Conservation (phyloP, 2,113 vertebrate species). For the Aegypius monachus region DNA sequence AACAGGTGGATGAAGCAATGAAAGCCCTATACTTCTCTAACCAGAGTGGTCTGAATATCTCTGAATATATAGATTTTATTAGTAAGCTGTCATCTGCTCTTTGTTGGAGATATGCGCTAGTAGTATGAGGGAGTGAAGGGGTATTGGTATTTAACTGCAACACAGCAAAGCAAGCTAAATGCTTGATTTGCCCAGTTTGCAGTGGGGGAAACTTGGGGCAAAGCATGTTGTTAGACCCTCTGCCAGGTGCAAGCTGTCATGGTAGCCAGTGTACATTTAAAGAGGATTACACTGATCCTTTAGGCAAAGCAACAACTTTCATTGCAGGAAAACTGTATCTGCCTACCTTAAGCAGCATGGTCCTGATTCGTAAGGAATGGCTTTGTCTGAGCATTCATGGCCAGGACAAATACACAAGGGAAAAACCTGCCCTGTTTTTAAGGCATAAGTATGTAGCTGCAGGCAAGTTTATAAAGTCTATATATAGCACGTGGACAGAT, state of each 20-base stretch:
- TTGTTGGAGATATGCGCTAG: fast-evolving
- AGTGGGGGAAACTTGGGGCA: fast-evolving
- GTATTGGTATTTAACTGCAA: neutral
- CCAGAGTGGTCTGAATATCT: neutral
- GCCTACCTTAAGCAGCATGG: neutral
- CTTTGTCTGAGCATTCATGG: neutral
- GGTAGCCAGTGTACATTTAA: neutral
- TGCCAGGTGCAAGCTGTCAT: neutral
- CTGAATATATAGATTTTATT: neutral
- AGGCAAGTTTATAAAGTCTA: neutral
- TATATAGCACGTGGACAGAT: neutral
- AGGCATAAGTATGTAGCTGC: neutral
- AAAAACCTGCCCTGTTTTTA: neutral
- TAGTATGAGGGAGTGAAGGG: neutral
- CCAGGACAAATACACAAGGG: neutral
- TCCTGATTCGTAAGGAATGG: neutral
- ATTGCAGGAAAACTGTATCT: neutral
- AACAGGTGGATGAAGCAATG: neutral
- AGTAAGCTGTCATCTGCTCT: neutral
- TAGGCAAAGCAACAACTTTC: neutral
- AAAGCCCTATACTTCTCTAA: neutral
- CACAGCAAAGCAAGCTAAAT: neutral
- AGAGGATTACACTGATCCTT: neutral
- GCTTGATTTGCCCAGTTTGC: neutral
- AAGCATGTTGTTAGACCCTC: neutral